Base-by-base conservation (phyloP, 2,888 invertebrate genomes). In the Tiliacea citrago region DNA sequence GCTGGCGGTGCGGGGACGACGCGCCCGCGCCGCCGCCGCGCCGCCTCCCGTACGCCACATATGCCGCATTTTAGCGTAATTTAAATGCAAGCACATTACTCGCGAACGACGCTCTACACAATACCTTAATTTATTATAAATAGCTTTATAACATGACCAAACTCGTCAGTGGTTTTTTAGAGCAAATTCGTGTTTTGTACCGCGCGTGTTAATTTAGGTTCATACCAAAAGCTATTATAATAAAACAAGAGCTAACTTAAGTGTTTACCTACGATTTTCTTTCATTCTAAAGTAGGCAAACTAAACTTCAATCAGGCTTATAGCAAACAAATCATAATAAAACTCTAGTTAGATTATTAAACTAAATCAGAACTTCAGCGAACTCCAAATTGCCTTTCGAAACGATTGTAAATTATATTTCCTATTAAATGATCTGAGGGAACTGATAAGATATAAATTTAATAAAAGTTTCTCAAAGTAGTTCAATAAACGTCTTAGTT, bases 11-110 rank as follows among this genome's bases (percentile, higher is more conserved):
- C 51, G 35, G 83, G 74, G 62, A 74, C 79, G 75, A 68, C 68
- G 83, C 79, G 73, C 82, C 71, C 66, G 80, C 83, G 79, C 85
- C 79, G 70, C 57, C 12, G 67, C 21, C 79, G 29, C 29, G 67
- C 39, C 39, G 7, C 78, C 82, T 74, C 82, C 73, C 77, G 73
- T 73, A 69, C 70, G 67, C 71, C 75, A 73, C 89, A 85, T 83
- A 82, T 91, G 92, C 89, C 90, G 90, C 94, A 93, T 94, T 94
- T 93, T 89, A 92, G 88, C 86, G 92, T 93, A 93, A 94, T 94
- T 94, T 94, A 94, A 94, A 94, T 95, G 94, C 94, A 94, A 92
- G 90, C 92, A 93, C 92, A 93, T 93, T 93, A 94, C 93, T 91
- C 89, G 90, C 82, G 85, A 86, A 88, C 88, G 84, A 89, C 89